These are phyloP conservation scores for Anneissia japonica DNA, from an alignment of 35 echinoderm and acorn worm genomes.

Conservation along the genomic window DNA sequence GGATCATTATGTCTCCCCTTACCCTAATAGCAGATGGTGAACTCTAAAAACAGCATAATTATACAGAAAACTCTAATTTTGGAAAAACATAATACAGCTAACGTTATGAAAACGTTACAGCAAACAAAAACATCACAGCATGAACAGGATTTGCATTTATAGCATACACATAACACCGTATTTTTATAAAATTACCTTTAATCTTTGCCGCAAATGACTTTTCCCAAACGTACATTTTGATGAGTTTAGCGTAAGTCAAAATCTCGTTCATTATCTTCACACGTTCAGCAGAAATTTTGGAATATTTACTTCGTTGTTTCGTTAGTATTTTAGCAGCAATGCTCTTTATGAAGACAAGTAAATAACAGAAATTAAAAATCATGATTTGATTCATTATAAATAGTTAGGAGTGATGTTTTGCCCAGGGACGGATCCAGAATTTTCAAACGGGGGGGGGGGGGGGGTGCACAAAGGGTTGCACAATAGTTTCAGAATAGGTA, in stretches of 20 bases:
- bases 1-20: too few relatives aligned
- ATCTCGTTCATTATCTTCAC: slow-evolving; percentile 40
- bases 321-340: background rate
- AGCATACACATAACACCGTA: too few relatives aligned
- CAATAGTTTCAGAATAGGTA: too few relatives aligned
- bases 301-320: background rate
- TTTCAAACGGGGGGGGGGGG: too few relatives aligned
- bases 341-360: background rate
- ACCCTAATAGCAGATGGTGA: too few relatives aligned
- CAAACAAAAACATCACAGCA: background rate
- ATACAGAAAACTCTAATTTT: background rate
- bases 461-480: too few relatives aligned
- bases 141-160: too few relatives aligned
- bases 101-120: background rate
- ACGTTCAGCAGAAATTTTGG: slow-evolving; percentile 8
- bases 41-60: background rate
- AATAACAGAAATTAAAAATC: too few relatives aligned
- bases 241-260: slow-evolving; percentile 34
- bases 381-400: too few relatives aligned
- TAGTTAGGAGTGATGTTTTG: too few relatives aligned
- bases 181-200: slow-evolving; percentile 11
- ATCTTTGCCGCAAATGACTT: slow-evolving; percentile 39
- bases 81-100: background rate
- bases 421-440: too few relatives aligned
- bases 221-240: slow-evolving; percentile 62